Evolutionary conservation across 2,797 vertebrate genomes (phyloP).

Genomic region (Pangasius krempfi): DNA sequence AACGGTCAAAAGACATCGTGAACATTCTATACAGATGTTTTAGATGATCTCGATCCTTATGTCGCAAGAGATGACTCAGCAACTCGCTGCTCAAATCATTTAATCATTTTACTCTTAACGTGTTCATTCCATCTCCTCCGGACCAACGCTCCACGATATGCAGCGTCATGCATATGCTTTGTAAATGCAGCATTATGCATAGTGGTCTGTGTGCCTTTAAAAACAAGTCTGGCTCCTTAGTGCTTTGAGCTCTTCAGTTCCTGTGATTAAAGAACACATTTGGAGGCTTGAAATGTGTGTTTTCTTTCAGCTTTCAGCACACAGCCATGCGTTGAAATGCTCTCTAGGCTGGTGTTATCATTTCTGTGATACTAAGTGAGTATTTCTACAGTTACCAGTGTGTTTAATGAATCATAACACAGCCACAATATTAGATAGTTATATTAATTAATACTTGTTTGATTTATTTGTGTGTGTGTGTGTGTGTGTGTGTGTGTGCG

Average conservation of each 20-base stretch:
- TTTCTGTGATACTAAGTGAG: slow-evolving; percentile 4
- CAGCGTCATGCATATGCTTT: slow-evolving; percentile 46
- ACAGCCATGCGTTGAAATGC: background rate
- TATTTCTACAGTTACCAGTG: slow-evolving; percentile 8
- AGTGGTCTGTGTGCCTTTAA: slow-evolving; percentile 78
- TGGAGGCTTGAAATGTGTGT: background rate
- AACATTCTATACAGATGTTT: background rate
- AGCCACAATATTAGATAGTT: slow-evolving; percentile 6
- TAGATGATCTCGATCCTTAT: background rate
- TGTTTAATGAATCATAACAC: slow-evolving; percentile 21
- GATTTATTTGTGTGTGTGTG: slow-evolving; percentile 47
- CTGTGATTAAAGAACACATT: slow-evolving; percentile 48
- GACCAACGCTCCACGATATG: background rate
- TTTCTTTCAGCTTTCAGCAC: background rate
- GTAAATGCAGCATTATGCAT: slow-evolving; percentile 68
- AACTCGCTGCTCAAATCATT: background rate
- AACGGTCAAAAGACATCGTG: background rate
- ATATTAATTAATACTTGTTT: background rate
- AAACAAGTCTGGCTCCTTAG: slow-evolving; percentile 68
- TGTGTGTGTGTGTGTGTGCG: background rate
- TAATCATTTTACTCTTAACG: background rate
- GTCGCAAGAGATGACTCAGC: background rate
- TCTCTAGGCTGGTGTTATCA: background rate
- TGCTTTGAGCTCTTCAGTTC: slow-evolving; percentile 67
- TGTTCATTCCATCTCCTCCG: background rate